A percentile compares a stretch with the other conserved stretches of the same genome.
phyloP scores from a whole-genome alignment of 2,797 vertebrate species.

The Lepus townsendii region DNA sequence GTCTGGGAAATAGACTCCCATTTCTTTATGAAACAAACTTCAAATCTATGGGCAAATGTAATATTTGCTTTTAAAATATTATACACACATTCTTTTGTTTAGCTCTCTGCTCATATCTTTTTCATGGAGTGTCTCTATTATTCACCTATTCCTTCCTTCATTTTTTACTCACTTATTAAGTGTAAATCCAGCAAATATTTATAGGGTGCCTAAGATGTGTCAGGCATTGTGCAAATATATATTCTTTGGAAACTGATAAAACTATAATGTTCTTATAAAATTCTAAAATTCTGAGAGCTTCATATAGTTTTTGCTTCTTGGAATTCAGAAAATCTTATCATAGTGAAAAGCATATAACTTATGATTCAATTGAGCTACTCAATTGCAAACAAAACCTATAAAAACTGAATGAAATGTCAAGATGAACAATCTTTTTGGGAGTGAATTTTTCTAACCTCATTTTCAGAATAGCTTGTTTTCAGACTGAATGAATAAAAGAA shows the following conservation, averaged over 20 bases:
- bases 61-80: constrained; percentile 2
- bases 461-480: constrained; percentile 65
- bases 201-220: neutral
- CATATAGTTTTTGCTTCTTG: neutral
- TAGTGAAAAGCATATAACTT: constrained; percentile 80
- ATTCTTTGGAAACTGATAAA: constrained; percentile 2
- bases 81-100: neutral
- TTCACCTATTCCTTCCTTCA: constrained; percentile 58
- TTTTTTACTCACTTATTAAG: constrained; percentile 4
- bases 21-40: neutral
- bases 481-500: constrained; percentile 48
- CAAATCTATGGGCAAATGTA: neutral
- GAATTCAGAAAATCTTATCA: constrained; percentile 78
- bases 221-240: constrained; percentile 34
- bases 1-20: neutral
- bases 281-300: constrained; percentile 70
- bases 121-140: neutral
- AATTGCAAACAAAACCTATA: constrained; percentile 73
- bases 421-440: constrained; percentile 69
- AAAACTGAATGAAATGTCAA: constrained; percentile 80
- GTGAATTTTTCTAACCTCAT: constrained; percentile 73
- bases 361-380: constrained; percentile 62
- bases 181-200: constrained; percentile 20
- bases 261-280: constrained; percentile 53
- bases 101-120: constrained; percentile 8